Percentiles rank a stretch among this genome's conserved stretches.
Conservation (phyloP, 2,113 vertebrate genomes). For the Microcebus ravelobensis region DNA sequence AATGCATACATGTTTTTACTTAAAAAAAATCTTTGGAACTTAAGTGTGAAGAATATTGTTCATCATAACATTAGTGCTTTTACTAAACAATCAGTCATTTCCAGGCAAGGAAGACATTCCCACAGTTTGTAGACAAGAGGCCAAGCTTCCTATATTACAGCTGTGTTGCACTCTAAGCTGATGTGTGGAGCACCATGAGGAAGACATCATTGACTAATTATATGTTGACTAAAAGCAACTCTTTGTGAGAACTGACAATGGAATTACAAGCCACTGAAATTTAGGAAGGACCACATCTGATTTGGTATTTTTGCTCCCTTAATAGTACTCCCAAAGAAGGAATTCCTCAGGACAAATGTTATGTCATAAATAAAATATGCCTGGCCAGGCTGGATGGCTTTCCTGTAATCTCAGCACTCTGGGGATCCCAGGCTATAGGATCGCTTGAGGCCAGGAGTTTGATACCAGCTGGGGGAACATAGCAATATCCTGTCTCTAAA, state of each 20-base stretch:
- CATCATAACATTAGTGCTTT: not conserved
- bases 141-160: not conserved
- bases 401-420: too few relatives aligned
- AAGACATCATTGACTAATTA: not conserved
- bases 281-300: not conserved
- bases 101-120: not conserved
- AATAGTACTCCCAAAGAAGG: not conserved
- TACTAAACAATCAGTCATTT: not conserved
- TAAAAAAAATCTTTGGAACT: not conserved
- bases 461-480: too few relatives aligned
- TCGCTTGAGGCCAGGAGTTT: too few relatives aligned
- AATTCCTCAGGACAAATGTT: conserved; percentile 3
- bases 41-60: not conserved
- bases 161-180: not conserved
- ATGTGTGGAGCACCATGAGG: not conserved
- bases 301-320: not conserved
- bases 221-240: not conserved
- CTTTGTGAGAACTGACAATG: not conserved
- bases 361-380: not conserved
- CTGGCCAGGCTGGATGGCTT: not conserved
- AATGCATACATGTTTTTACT: not conserved
- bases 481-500: too few relatives aligned
- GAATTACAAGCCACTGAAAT: not conserved
- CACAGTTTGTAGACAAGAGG: not conserved
- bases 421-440: too few relatives aligned